These are phyloP conservation scores for Urosaurus nigricauda DNA, from an alignment of 2,797 vertebrate genomes.

Conservation along the genomic window DNA sequence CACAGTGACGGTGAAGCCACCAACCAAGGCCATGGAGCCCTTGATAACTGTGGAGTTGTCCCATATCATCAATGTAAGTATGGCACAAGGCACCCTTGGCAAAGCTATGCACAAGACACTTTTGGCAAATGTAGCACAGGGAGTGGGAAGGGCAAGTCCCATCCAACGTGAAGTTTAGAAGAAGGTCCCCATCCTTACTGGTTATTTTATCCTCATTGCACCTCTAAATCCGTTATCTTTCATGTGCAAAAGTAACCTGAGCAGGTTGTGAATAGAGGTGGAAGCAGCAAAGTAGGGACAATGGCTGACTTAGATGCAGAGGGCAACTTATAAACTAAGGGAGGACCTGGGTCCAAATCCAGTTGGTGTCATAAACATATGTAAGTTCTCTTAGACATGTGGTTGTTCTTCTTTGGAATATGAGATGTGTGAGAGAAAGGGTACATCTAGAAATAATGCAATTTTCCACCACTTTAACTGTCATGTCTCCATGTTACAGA, in stretches of 20 bases:
- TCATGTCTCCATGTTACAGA: no score
- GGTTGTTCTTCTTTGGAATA: no score
- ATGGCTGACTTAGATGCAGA: background rate
- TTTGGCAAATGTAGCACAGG: background rate
- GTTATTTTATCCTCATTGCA: background rate
- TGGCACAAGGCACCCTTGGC: background rate
- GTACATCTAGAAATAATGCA: no score
- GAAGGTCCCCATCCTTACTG: background rate
- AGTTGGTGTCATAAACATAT: no score
- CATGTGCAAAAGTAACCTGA: background rate
- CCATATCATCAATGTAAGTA: slow-evolving; percentile 88
- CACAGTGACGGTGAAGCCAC: slow-evolving; percentile 93
- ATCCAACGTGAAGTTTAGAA: background rate
- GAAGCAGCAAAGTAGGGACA: background rate
- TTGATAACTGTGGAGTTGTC: slow-evolving; percentile 94
- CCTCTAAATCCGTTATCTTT: background rate
- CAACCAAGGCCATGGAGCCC: slow-evolving; percentile 90
- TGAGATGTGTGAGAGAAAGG: no score
- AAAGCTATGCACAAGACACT: background rate
- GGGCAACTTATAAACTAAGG: background rate
- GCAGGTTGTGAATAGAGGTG: background rate
- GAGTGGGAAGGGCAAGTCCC: background rate
- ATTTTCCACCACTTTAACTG: no score
- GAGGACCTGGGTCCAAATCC: background rate
- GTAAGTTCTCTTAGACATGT: no score